Evolutionary conservation across 2,888 invertebrate genomes (phyloP).

Genomic region (Ptycholaimellus sp.): DNA sequence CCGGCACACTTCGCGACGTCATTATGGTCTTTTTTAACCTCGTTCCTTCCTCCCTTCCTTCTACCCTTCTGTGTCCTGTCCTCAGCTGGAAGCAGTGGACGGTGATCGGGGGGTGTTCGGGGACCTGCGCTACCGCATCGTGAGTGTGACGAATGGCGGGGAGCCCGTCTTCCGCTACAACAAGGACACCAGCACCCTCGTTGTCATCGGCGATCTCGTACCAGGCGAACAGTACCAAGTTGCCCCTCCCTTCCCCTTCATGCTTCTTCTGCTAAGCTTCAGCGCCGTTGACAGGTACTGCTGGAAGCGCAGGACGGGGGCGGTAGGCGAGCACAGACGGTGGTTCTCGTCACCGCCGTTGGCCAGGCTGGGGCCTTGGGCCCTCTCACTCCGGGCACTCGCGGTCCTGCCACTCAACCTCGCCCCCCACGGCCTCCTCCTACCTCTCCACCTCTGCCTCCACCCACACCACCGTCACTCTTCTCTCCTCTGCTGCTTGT

Average conservation of each 20-base stretch:
- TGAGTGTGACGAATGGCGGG: constrained; percentile 17
- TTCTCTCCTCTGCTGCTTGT: neutral
- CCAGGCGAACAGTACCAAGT: constrained; percentile 19
- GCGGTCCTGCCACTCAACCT: neutral
- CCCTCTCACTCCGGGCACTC: no score
- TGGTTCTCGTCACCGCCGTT: constrained; percentile 11
- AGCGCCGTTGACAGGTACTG: constrained; percentile 11
- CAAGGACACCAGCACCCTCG: constrained; percentile 12
- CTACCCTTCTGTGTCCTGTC: neutral
- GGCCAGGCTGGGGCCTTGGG: no score
- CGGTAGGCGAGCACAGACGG: constrained; percentile 11
- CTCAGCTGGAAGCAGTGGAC: neutral
- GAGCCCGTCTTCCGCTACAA: constrained; percentile 19
- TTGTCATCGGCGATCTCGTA: constrained; percentile 14
- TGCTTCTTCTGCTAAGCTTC: neutral
- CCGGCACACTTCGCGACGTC: constrained; percentile 10
- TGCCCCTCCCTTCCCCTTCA: neutral
- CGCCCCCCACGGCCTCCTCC: neutral
- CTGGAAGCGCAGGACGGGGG: constrained; percentile 16
- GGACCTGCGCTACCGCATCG: no score
- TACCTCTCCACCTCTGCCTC: no score
- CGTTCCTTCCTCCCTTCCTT: neutral
- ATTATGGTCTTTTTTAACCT: constrained; percentile 8
- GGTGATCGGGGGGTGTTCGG: neutral
- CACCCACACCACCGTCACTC: neutral